Evolutionary conservation across 1,140 invertebrate genomes (phyloP).

Genomic region (Catajapyx aquilonaris): DNA sequence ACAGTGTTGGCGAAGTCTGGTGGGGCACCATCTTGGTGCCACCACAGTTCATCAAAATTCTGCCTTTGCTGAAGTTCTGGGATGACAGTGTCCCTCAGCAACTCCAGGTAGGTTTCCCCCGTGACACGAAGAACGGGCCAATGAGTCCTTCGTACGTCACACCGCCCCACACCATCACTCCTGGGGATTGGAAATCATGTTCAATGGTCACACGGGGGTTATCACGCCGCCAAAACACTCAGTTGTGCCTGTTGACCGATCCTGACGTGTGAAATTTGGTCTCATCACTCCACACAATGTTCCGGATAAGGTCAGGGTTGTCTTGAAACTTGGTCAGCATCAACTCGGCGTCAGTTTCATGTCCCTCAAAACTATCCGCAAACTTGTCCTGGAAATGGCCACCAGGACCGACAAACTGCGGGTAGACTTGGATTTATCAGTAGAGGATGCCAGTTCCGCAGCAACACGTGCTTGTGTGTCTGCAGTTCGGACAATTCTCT

Average conservation of each 20-base stretch:
- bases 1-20: conserved; percentile 16
- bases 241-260: conserved; percentile 1
- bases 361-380: conserved; percentile 1
- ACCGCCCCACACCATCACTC: no score
- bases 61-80: no score
- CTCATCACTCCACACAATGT: conserved; percentile 7
- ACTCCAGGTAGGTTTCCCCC: no score
- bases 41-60: no score
- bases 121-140: no score
- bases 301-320: not conserved
- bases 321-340: conserved; percentile 1
- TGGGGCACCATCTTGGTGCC: conserved; percentile 21
- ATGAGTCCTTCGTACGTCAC: no score
- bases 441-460: not conserved
- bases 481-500: not conserved
- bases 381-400: not conserved
- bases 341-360: not conserved
- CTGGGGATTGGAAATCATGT: no score
- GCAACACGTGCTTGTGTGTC: conserved; percentile 1
- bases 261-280: not conserved
- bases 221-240: no score
- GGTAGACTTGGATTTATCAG: not conserved
- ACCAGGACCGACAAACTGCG: not conserved
- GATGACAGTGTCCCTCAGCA: no score
- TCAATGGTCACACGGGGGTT: no score